Evolutionary conservation across 2,888 invertebrate species (phyloP).

Genomic region (Pammene fasciana): DNA sequence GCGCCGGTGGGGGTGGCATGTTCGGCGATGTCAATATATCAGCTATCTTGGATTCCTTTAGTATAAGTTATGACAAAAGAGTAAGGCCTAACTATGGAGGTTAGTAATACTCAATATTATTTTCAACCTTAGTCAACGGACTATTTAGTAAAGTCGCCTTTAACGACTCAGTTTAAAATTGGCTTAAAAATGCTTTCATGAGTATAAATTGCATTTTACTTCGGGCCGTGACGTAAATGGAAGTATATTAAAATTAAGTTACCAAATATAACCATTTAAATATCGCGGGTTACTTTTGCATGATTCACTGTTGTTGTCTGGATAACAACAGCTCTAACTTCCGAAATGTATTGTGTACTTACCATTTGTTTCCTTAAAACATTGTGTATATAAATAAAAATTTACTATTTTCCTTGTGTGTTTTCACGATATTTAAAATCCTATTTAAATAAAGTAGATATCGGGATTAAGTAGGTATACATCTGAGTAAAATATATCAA

Average conservation of each 20-base stretch:
- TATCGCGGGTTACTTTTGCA: not conserved
- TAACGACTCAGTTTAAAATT: conserved; percentile 20
- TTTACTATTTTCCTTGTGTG: too few relatives aligned
- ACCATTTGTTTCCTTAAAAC: not conserved
- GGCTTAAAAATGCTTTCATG: conserved; percentile 1
- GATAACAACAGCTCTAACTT: not conserved
- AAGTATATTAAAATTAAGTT: not conserved
- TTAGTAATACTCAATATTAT: conserved; percentile 75
- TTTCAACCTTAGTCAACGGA: not conserved
- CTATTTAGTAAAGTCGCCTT: too few relatives aligned
- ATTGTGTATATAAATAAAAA: too few relatives aligned
- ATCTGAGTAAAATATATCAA: too few relatives aligned
- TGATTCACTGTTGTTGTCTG: conserved; percentile 1
- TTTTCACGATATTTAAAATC: too few relatives aligned
- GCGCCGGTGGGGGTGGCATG: conserved; percentile 91
- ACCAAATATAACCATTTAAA: not conserved
- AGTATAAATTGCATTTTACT: conserved; percentile 9
- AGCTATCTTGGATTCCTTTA: conserved; percentile 97
- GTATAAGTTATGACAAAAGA: conserved; percentile 99
- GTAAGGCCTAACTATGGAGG: conserved; percentile 99
- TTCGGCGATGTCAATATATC: conserved; percentile 97
- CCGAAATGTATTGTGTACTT: conserved; percentile 2
- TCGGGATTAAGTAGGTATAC: too few relatives aligned
- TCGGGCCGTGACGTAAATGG: conserved; percentile 9
- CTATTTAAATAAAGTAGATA: too few relatives aligned